Conservation (phyloP, 2,797 vertebrate species). For the Myripristis jacobus region DNA sequence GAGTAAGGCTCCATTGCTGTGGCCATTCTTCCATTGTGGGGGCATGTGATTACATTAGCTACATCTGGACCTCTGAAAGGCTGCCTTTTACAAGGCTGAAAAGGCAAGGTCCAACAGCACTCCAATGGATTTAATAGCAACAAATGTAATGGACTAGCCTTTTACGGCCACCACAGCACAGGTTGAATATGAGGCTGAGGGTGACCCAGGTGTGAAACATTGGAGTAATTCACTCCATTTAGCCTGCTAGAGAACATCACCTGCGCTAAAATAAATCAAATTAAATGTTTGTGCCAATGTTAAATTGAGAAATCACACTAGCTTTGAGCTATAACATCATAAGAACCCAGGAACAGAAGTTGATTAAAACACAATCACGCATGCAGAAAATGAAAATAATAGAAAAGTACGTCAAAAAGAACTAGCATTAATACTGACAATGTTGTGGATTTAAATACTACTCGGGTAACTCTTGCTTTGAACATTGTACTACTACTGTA, state of each 20-base stretch:
- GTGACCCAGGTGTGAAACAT: constrained; percentile 1
- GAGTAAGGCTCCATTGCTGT: constrained; percentile 19
- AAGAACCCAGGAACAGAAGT: not conserved
- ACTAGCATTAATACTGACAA: no score
- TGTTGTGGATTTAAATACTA: no score
- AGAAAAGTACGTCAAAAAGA: constrained; percentile 1
- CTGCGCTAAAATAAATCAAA: constrained; percentile 4
- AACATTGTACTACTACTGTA: not conserved
- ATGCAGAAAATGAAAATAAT: not conserved
- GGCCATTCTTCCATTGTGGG: constrained; percentile 18
- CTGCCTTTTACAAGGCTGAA: constrained; percentile 32
- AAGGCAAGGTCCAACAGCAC: constrained; percentile 26
- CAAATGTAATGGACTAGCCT: constrained; percentile 29
- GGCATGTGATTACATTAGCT: constrained; percentile 58
- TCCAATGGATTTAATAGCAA: constrained; percentile 31
- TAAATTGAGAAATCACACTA: not conserved
- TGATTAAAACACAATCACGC: not conserved
- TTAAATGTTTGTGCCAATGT: not conserved
- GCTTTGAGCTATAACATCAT: not conserved
- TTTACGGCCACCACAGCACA: not conserved
- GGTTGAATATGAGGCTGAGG: constrained; percentile 13
- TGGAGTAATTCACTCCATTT: constrained; percentile 20
- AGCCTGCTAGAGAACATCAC: constrained; percentile 17
- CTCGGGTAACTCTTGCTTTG: no score
- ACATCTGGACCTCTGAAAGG: constrained; percentile 41